These are phyloP conservation scores for Falco punctatus DNA, from an alignment of 2,113 vertebrate genomes.

Conservation along the genomic window DNA sequence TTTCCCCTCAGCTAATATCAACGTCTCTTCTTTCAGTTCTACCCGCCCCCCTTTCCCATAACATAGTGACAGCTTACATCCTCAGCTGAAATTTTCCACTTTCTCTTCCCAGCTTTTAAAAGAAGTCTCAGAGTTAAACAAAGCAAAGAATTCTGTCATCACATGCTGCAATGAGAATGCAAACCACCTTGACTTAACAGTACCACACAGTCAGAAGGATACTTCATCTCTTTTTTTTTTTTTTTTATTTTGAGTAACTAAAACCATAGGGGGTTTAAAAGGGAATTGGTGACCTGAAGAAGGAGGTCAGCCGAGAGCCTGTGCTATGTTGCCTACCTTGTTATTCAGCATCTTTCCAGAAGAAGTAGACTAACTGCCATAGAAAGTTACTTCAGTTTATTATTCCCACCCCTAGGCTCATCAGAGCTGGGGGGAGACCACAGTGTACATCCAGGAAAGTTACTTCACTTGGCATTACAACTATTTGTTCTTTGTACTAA, in stretches of 20 bases:
- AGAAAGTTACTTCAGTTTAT: not conserved
- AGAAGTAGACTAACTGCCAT: not conserved
- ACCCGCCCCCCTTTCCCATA: not conserved
- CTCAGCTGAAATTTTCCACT: not conserved
- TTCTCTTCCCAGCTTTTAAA: not conserved
- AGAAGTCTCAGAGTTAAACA: not conserved
- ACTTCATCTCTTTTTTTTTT: not conserved
- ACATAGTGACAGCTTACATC: not conserved
- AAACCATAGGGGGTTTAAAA: not conserved
- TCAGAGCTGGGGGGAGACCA: not conserved
- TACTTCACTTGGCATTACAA: fast-evolving
- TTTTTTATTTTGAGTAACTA: not conserved
- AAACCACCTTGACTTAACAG: not conserved
- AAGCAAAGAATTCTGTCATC: not conserved
- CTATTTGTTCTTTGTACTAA: not conserved
- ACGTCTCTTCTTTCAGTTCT: not conserved
- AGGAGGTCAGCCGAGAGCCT: not conserved
- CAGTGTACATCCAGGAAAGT: not conserved
- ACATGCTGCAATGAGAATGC: not conserved
- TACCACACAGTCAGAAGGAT: not conserved
- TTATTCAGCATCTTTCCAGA: not conserved
- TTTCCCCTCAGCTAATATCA: not conserved
- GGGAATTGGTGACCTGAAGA: not conserved
- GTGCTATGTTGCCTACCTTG: not conserved
- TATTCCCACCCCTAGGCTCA: not conserved